Evolutionary conservation across 1,140 invertebrate species (phyloP), one percentile per base, ranked within the genome.

Genomic region (Bradysia coprophila): DNA sequence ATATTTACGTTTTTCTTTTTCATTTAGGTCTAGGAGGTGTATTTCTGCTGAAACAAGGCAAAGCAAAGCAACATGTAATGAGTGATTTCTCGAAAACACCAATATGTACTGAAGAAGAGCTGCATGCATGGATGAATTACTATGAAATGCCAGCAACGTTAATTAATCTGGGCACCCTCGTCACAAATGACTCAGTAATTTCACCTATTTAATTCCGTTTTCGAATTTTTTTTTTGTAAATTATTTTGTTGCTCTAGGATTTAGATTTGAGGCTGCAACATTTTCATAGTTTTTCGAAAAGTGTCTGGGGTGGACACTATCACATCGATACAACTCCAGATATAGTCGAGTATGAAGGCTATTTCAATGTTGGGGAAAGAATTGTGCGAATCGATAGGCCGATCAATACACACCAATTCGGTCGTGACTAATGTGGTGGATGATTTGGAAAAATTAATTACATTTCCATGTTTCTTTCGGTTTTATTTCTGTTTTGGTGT

Each of bases 291-390:
- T 93, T 85, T 59, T 85, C 84, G 54, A 63, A 76, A 51, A 79
- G 86, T 58, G 81, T 78, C 21, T 78, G 88, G 65, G 92, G 85
- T 45, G 92, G 93, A 4, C 93, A 97, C 71, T 97, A 95, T 65
- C 91, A 96, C 61, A 81, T 81, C 56, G 93, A 96, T 63, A 86
- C 80, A 5, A 88, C 86, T 18, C 89, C 92, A 0, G 75, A 81
- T 13, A 68, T 60, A 21, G 87, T 80, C 2, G 76, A 86, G 55
- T 96, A 60, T 37, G 63, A 84, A 46, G 91, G 78, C 0, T 95
- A 91, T 59, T 89, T 93, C 53, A 78, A 76, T 51, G 49, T 87
- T 18, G 87, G 77, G 20, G 69, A 78, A 51, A 65, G 59, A 42
- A 64, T 95, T 21, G 72, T 82, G 49, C 71, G 90, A 42, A 63